Evolutionary conservation across 2,797 vertebrate genomes (phyloP).

Genomic region (Anomalospiza imberbis): DNA sequence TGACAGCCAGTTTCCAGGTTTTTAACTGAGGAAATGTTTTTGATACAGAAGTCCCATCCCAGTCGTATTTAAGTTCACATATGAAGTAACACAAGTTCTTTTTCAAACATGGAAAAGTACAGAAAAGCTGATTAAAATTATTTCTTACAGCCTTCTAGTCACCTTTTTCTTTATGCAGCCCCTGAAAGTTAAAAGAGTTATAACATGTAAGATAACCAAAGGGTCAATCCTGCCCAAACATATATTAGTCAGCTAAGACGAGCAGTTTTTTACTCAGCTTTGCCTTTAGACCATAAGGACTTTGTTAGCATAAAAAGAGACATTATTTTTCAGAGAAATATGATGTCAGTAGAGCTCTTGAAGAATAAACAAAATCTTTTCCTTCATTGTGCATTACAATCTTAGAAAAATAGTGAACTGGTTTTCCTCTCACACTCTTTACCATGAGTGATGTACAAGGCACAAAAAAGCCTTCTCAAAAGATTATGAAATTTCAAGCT

Average conservation of each 20-base stretch:
- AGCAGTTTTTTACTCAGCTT: background rate
- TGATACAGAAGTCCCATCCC: conserved; percentile 12
- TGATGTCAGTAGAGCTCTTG: background rate
- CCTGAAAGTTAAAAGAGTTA: background rate
- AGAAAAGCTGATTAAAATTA: background rate
- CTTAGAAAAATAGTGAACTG: background rate
- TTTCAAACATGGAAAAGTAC: background rate
- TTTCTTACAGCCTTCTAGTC: background rate
- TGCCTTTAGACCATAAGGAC: background rate
- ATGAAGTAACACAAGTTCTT: background rate
- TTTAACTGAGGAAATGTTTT: conserved; percentile 41
- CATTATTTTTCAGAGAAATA: background rate
- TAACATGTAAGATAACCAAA: background rate
- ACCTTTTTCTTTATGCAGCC: background rate
- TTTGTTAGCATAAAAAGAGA: background rate
- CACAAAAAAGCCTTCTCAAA: background rate
- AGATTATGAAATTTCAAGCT: background rate
- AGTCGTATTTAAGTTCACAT: conserved; percentile 2
- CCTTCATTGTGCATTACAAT: background rate
- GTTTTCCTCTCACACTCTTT: background rate
- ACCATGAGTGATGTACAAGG: background rate
- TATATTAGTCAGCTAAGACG: background rate
- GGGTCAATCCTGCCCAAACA: background rate
- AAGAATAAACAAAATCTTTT: background rate
- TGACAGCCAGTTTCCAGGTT: conserved; percentile 33